A percentile compares a stretch with the other conserved stretches of the same genome.
phyloP scores from a whole-genome alignment of 2,797 vertebrate species.

The Triplophysa bombifrons region DNA sequence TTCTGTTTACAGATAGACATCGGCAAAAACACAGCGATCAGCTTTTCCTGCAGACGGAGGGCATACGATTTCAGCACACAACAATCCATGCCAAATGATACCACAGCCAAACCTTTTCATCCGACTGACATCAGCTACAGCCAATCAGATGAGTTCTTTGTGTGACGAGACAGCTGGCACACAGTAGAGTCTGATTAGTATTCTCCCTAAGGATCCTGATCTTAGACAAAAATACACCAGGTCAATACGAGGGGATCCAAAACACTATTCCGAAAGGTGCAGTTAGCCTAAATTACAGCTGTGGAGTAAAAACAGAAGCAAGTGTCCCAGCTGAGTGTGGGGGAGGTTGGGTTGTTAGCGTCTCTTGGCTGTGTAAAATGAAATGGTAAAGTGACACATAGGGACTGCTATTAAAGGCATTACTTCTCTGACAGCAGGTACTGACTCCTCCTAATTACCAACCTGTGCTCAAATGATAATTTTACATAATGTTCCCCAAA shows the following conservation, averaged over 20 bases:
- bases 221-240: conserved; percentile 22
- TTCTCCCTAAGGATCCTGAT: conserved; percentile 14
- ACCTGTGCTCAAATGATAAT: background rate
- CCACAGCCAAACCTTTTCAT: conserved; percentile 20
- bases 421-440: background rate
- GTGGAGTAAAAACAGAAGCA: conserved; percentile 34
- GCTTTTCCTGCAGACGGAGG: conserved; percentile 1
- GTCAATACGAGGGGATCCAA: conserved; percentile 26
- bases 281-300: conserved; percentile 47
- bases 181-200: conserved; percentile 5
- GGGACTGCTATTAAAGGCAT: background rate
- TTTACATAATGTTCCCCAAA: background rate
- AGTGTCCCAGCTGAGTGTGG: conserved; percentile 35
- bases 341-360: conserved; percentile 24
- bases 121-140: conserved; percentile 1
- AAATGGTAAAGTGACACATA: conserved; percentile 1
- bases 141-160: conserved; percentile 17
- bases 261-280: conserved; percentile 18
- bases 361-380: conserved; percentile 10
- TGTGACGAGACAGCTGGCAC: conserved; percentile 7
- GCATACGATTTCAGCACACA: conserved; percentile 14
- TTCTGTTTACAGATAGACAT: conserved; percentile 16
- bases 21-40: conserved; percentile 4
- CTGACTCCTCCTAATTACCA: background rate
- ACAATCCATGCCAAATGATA: conserved; percentile 20